Conservation (phyloP, 2,888 invertebrate genomes). For the Lasioglossum villosulum region DNA sequence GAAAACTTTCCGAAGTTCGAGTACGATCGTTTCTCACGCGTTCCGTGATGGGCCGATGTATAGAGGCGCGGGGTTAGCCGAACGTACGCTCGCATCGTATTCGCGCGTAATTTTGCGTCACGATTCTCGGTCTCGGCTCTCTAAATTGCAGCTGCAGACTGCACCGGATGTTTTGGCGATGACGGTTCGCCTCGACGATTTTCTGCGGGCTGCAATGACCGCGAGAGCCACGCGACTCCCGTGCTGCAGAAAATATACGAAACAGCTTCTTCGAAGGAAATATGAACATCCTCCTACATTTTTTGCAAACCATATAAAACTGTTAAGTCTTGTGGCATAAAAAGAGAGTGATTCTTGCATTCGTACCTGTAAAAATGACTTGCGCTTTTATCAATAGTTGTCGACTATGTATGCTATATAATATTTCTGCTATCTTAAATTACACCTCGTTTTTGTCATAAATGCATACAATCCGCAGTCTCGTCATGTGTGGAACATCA, state of each 20-base stretch:
- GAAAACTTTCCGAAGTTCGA: constrained; percentile 30
- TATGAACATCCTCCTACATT: not conserved
- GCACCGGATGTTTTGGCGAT: constrained; percentile 62
- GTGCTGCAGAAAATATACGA: constrained; percentile 12
- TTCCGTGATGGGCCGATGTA: not conserved
- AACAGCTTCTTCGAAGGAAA: not conserved
- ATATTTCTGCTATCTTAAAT: too few relatives aligned
- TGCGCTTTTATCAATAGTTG: too few relatives aligned
- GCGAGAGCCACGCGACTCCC: constrained; percentile 26
- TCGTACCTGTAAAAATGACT: too few relatives aligned
- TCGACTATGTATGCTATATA: too few relatives aligned
- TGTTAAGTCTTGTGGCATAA: too few relatives aligned
- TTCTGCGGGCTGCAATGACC: constrained; percentile 45
- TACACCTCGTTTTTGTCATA: too few relatives aligned
- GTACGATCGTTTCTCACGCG: not conserved
- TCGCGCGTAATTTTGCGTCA: constrained; percentile 48
- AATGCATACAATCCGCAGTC: too few relatives aligned
- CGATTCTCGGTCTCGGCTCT: constrained; percentile 19
- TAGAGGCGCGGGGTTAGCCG: not conserved
- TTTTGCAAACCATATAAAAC: not conserved
- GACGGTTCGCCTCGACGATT: constrained; percentile 55
- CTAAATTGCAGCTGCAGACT: constrained; percentile 59
- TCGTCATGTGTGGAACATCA: too few relatives aligned
- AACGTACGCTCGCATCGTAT: constrained; percentile 2
- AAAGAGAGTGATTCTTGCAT: too few relatives aligned